phyloP scores from a whole-genome alignment of 1,140 invertebrate species.

The Acyrthosiphon pisum region DNA sequence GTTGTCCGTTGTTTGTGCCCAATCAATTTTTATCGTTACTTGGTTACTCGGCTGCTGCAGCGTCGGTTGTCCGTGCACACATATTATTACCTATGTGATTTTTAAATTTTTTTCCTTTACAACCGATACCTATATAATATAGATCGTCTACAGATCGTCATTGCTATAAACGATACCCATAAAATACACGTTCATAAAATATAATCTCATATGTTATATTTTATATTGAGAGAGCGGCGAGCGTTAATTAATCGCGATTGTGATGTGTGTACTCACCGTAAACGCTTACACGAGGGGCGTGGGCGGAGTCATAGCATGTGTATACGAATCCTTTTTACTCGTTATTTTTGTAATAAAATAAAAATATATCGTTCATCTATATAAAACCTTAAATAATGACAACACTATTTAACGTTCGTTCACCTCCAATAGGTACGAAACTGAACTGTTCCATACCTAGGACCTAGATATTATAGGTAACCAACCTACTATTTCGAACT shows the following conservation, averaged over 20 bases:
- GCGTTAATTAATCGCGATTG: not conserved
- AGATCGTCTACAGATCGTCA: not conserved
- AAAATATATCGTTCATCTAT: not conserved
- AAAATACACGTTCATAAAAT: not conserved
- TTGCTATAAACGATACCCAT: not conserved
- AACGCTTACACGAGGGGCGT: not conserved
- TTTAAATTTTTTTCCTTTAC: not conserved
- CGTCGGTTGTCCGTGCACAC: too few species aligned
- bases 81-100: too few species aligned
- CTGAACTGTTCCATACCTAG: not conserved
- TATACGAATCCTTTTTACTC: not conserved
- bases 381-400: not conserved
- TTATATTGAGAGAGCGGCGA: not conserved
- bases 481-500: not conserved
- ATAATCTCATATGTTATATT: not conserved
- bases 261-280: not conserved
- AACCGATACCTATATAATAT: not conserved
- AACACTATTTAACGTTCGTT: not conserved
- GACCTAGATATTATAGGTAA: too few species aligned
- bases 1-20: not conserved
- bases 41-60: not conserved
- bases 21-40: conserved; percentile 18
- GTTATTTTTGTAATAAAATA: not conserved
- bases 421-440: not conserved
- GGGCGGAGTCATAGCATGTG: not conserved